Percentiles rank a stretch among this genome's conserved stretches.
phyloP scores from a whole-genome alignment of 2,888 invertebrate genomes.

The Plebejus melissa region DNA sequence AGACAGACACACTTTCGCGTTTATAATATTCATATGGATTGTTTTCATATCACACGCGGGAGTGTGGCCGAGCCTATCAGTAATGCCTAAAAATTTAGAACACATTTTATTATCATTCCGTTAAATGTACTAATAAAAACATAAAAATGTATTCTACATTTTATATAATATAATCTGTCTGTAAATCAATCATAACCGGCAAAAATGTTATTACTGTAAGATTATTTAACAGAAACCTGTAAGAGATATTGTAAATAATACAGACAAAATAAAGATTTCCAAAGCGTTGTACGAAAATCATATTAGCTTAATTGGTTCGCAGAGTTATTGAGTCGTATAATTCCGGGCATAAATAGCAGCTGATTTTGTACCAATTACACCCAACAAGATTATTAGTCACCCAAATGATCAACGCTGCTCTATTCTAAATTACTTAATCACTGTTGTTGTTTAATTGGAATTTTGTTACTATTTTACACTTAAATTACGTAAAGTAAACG shows the following conservation, averaged over 20 bases:
- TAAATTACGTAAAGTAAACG: not conserved
- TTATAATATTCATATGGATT: not conserved
- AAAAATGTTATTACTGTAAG: no score
- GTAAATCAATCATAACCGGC: no score
- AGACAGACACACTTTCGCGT: not conserved
- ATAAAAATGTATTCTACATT: no score
- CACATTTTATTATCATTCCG: no score
- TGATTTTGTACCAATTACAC: conserved; percentile 55
- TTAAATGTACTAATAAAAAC: no score
- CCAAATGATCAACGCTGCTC: conserved; percentile 43
- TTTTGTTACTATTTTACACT: conserved; percentile 15
- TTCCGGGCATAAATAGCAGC: conserved; percentile 44
- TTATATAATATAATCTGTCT: no score
- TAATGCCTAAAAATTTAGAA: no score
- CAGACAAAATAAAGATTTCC: not conserved
- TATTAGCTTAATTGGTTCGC: conserved; percentile 30
- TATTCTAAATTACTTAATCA: conserved; percentile 43
- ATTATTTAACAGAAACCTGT: not conserved
- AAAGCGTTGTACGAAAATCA: conserved; percentile 28
- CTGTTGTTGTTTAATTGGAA: conserved; percentile 32
- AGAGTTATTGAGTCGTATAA: conserved; percentile 30
- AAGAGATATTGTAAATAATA: not conserved
- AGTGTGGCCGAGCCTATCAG: no score
- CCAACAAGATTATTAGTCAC: conserved; percentile 41
- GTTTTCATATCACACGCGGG: no score